Conservation (phyloP, 2,113 vertebrate genomes). For the Lycocorax pyrrhopterus region DNA sequence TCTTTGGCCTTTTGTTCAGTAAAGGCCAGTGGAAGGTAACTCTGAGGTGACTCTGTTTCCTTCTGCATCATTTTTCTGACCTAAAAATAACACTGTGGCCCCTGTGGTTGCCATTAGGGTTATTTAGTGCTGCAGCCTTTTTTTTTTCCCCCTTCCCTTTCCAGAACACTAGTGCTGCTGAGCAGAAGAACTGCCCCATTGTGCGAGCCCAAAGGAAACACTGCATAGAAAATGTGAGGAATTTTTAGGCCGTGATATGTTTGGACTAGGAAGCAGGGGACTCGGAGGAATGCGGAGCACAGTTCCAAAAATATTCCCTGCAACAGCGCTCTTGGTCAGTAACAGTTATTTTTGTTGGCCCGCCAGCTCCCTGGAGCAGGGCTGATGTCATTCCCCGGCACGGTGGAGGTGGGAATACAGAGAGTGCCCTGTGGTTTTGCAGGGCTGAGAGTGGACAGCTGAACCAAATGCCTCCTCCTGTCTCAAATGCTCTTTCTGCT, state of each 20-base stretch:
- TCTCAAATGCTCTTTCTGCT: slow-evolving; percentile 36
- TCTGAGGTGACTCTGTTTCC: neutral
- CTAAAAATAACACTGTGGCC: slow-evolving; percentile 31
- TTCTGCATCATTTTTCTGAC: slow-evolving; percentile 6
- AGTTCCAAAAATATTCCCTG: slow-evolving; percentile 74
- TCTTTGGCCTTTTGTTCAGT: slow-evolving; percentile 1
- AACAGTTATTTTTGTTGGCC: slow-evolving; percentile 76
- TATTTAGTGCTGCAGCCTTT: slow-evolving; percentile 17
- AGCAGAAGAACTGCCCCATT: slow-evolving; percentile 67
- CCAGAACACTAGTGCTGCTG: slow-evolving; percentile 6
- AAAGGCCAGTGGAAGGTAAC: slow-evolving; percentile 17
- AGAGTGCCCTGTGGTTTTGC: slow-evolving; percentile 65
- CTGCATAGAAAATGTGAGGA: slow-evolving; percentile 68
- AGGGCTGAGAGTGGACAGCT: slow-evolving; percentile 30
- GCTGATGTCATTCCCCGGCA: slow-evolving; percentile 69
- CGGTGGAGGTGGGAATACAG: slow-evolving; percentile 58
- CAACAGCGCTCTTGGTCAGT: slow-evolving; percentile 63
- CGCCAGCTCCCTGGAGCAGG: slow-evolving; percentile 38
- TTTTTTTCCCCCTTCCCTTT: neutral
- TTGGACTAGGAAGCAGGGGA: slow-evolving; percentile 73
- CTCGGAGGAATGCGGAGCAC: slow-evolving; percentile 61
- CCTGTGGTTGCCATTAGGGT: slow-evolving; percentile 32
- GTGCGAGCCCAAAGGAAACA: slow-evolving; percentile 62
- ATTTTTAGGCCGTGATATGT: slow-evolving; percentile 72
- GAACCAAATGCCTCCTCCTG: slow-evolving; percentile 23